Conservation (phyloP, 2,888 invertebrate species). For the Monopis laevigella region DNA sequence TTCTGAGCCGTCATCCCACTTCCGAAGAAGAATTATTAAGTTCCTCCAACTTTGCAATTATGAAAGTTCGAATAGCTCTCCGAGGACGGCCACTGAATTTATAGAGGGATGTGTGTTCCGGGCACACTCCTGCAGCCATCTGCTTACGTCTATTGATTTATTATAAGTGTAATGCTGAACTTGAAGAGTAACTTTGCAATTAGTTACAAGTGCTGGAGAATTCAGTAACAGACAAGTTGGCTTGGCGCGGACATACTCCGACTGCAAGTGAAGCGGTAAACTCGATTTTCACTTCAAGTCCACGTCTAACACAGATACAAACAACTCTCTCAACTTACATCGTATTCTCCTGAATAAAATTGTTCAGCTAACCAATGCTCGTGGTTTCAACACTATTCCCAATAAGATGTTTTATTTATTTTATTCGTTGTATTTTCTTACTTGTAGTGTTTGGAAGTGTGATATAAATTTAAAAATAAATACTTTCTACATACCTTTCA, state of each 20-base stretch:
- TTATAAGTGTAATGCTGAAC: background rate
- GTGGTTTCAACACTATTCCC: no score
- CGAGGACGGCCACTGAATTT: constrained; percentile 63
- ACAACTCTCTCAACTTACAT: constrained; percentile 31
- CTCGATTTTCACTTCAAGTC: constrained; percentile 28
- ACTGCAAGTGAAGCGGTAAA: constrained; percentile 20
- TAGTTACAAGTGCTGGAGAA: background rate
- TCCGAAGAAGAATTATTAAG: constrained; percentile 67
- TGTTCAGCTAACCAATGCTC: no score
- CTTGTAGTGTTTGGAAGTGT: no score
- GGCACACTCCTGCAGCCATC: constrained; percentile 23
- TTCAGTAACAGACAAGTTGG: background rate
- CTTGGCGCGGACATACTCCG: background rate
- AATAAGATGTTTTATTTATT: no score
- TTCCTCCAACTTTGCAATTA: constrained; percentile 65
- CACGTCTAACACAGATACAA: constrained; percentile 45
- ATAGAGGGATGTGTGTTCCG: constrained; percentile 56
- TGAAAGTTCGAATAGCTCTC: constrained; percentile 67
- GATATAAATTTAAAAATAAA: no score
- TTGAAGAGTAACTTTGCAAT: background rate
- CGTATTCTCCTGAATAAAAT: constrained; percentile 44
- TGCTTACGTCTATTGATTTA: background rate
- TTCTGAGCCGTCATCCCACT: constrained; percentile 58
- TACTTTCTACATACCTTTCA: no score
- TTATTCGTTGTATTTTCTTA: no score